Conservation (phyloP, 2,888 invertebrate species). For the Plebejus anna region DNA sequence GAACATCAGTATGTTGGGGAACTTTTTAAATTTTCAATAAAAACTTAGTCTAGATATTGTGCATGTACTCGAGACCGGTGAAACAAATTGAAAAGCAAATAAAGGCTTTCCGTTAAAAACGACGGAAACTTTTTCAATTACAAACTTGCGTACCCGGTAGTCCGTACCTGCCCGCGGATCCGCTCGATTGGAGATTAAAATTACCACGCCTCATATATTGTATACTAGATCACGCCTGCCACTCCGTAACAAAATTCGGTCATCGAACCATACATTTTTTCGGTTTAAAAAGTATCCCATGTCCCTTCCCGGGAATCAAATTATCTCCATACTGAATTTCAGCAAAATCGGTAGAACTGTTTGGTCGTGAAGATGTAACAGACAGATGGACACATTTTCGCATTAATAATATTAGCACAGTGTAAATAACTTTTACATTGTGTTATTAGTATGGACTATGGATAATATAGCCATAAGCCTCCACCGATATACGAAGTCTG, state of each 20-base stretch:
- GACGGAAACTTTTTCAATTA: constrained; percentile 76
- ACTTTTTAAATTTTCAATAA: constrained; percentile 48
- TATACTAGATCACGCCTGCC: neutral
- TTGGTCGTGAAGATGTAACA: too few relatives aligned
- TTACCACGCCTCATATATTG: neutral
- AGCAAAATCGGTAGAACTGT: too few relatives aligned
- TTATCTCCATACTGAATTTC: too few relatives aligned
- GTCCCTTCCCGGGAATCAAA: too few relatives aligned
- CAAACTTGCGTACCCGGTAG: constrained; percentile 65
- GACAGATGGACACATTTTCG: neutral
- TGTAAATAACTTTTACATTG: too few relatives aligned
- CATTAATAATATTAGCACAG: neutral
- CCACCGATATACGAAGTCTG: neutral
- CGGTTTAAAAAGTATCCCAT: too few relatives aligned
- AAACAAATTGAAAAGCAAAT: constrained; percentile 59
- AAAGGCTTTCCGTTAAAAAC: constrained; percentile 57
- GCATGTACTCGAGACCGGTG: constrained; percentile 47
- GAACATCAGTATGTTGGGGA: constrained; percentile 33
- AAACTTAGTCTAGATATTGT: constrained; percentile 47
- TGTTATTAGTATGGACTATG: too few relatives aligned
- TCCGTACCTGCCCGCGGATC: constrained; percentile 33
- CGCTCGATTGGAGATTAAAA: constrained; percentile 22
- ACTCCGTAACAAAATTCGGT: too few relatives aligned
- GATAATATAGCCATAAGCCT: neutral
- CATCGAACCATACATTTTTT: too few relatives aligned